Conservation (phyloP, 2,113 vertebrate species). For the Hydrochoerus hydrochaeris region DNA sequence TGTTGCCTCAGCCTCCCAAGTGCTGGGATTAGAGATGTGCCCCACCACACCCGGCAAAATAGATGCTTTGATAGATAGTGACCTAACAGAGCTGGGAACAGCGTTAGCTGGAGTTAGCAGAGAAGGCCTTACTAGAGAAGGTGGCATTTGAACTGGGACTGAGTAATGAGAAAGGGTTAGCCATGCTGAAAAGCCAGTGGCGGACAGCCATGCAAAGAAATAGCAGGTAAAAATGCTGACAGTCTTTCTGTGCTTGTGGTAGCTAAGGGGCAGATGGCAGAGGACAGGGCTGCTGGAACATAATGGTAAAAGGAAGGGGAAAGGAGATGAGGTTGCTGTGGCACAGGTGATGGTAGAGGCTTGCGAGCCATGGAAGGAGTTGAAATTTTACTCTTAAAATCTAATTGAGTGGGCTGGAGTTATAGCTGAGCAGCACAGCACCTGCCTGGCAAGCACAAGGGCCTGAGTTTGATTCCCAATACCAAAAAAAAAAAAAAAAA, state of each 20-base stretch:
- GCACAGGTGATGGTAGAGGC: background rate
- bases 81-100: background rate
- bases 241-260: background rate
- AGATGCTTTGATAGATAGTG: background rate
- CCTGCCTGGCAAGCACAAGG: too few relatives aligned
- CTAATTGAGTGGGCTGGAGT: background rate
- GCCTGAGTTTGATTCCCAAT: too few relatives aligned
- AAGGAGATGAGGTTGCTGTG: background rate
- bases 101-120: background rate
- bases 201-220: background rate
- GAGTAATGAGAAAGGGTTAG: background rate
- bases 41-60: background rate
- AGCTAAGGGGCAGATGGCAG: background rate
- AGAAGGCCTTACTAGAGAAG: slow-evolving; percentile 11
- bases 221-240: background rate
- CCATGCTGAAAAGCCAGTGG: background rate
- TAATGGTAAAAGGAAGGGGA: background rate
- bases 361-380: background rate
- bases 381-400: slow-evolving; percentile 13
- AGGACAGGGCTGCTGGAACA: background rate
- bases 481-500: too few relatives aligned
- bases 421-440: too few relatives aligned
- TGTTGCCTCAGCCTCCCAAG: background rate
- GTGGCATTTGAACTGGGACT: background rate
- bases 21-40: background rate